phyloP scores from a whole-genome alignment of 1,140 invertebrate species.

The Drosophila athabasca region DNA sequence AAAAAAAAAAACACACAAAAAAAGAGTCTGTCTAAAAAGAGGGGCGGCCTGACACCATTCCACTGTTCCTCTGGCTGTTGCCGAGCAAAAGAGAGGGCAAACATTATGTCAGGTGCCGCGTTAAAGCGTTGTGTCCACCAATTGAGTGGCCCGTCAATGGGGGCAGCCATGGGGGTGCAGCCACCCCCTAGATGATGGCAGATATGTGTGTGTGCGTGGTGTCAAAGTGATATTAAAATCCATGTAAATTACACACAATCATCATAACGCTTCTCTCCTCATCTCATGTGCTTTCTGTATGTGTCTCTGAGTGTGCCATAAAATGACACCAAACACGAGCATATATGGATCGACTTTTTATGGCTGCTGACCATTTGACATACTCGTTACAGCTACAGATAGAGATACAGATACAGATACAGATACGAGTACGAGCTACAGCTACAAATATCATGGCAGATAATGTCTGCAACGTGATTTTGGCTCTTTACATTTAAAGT shows the following conservation, averaged over 20 bases:
- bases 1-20: conserved; percentile 23
- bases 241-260: conserved; percentile 80
- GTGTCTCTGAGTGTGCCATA: conserved; percentile 47
- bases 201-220: conserved; percentile 13
- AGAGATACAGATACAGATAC: neutral
- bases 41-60: conserved; percentile 12
- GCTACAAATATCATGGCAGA: too few species aligned
- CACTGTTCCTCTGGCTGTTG: neutral
- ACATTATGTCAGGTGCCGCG: conserved; percentile 52
- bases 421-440: too few species aligned
- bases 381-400: conserved; percentile 45
- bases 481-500: conserved; percentile 13
- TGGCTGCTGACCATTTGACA: conserved; percentile 54
- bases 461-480: too few species aligned
- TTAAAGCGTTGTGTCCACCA: conserved; percentile 40
- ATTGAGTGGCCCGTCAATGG: conserved; percentile 67
- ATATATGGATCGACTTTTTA: conserved; percentile 61
- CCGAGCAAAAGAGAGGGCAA: too few species aligned
- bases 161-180: conserved; percentile 15
- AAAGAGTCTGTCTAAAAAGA: neutral
- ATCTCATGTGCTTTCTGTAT: conserved; percentile 23
- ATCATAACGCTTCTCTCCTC: conserved; percentile 52
- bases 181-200: neutral
- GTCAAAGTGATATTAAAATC: conserved; percentile 67
- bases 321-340: conserved; percentile 69